These are phyloP conservation scores for Drosophila erecta DNA, from an alignment of 1,140 invertebrate genomes.

Conservation along the genomic window DNA sequence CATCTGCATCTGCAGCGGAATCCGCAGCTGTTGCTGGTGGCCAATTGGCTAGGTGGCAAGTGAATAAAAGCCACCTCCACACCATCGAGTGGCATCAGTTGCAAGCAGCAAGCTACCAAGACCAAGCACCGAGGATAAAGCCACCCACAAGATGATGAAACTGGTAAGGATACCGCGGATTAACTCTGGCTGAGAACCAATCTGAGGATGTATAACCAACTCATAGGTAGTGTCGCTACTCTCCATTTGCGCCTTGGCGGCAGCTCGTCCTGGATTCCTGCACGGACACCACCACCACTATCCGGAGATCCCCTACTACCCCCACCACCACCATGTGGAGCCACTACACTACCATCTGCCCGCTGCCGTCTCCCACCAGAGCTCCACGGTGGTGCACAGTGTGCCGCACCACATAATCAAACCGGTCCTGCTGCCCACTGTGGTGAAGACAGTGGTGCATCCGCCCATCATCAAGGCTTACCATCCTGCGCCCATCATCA, in stretches of 20 bases:
- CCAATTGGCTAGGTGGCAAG: constrained; percentile 50
- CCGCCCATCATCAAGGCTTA: constrained; percentile 77
- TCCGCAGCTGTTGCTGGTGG: constrained; percentile 44
- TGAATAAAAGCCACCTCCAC: constrained; percentile 72
- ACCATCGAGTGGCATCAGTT: constrained; percentile 73
- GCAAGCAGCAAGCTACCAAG: constrained; percentile 61
- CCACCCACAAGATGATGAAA: constrained; percentile 64
- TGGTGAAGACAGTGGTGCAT: constrained; percentile 74
- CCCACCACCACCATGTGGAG: constrained; percentile 64
- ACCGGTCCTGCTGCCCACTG: constrained; percentile 71
- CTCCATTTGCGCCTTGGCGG: constrained; percentile 54
- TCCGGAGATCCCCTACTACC: constrained; percentile 68
- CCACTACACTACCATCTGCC: constrained; percentile 80
- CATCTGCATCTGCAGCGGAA: constrained; percentile 41
- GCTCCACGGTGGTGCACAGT: constrained; percentile 83
- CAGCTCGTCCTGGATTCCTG: constrained; percentile 75
- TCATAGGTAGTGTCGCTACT: constrained; percentile 53
- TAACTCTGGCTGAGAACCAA: background rate
- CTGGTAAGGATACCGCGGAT: constrained; percentile 61
- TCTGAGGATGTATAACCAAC: background rate
- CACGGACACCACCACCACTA: constrained; percentile 78
- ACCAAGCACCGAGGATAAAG: constrained; percentile 30
- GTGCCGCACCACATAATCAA: constrained; percentile 78
- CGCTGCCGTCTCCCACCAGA: constrained; percentile 85
- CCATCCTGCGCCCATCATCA: constrained; percentile 74